Base-by-base conservation (phyloP, 2,113 vertebrate genomes). In the Trogon surrucura region DNA sequence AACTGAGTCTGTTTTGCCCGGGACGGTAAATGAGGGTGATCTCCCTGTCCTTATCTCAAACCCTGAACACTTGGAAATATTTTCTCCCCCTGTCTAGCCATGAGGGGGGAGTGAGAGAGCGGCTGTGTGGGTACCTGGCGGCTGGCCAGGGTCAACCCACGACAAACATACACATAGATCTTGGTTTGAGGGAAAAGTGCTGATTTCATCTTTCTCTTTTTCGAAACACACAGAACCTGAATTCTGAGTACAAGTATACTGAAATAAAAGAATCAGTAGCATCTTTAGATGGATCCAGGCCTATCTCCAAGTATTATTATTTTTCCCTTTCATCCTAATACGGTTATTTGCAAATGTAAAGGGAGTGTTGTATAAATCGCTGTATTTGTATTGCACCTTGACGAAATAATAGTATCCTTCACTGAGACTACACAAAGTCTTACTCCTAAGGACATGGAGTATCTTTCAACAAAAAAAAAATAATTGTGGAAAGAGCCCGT, bases 191-290 rank as follows among this genome's bases (percentile, higher is more conserved):
- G 13, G 21, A 85, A 91, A 96, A 94, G 48, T 7, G 20, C 56
- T 88, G 92, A 91, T 88, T 95, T 85, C 15, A 41, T 77, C 38
- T 88, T 96, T 94, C 64, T 92, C 25, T 75, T 81, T 67, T 58
- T 47, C 73, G 36, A 41, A 41, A 19, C 34, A 34, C 4, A 29
- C 15, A 95, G 51, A 95, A 89, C 32, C 57, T 67, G 45, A 78
- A 67, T 94, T 77, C 47, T 71, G 65, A 92, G 54, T 48, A 58
- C 18, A 80, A 96, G 74, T 77, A 88, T 60, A 80, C 9, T 30
- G 20, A 73, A 92, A 64, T 25, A 57, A 71, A 92, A 47, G 11
- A 79, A 54, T 57, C 26, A 53, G 19, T 57, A 62, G 10, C n/a
- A 62, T 62, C 48, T 56, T 77, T 66, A 88, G 47, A 73, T 15